Conservation (phyloP, 2,888 invertebrate species). For the Drosophila incognita region DNA sequence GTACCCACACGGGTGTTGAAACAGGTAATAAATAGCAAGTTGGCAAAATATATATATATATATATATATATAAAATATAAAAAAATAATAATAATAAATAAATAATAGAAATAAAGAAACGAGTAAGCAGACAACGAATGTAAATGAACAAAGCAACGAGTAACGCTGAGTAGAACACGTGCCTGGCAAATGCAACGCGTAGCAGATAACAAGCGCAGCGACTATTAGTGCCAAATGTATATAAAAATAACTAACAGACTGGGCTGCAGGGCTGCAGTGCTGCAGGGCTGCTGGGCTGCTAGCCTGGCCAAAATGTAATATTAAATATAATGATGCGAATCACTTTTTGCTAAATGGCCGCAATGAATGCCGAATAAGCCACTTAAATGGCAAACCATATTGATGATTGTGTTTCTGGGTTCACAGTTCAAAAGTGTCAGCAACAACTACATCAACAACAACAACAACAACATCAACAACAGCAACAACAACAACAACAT, state of each 20-base stretch:
- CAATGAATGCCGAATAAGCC: conserved; percentile 11
- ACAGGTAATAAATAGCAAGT: neutral
- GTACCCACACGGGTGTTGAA: neutral
- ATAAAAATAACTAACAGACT: neutral
- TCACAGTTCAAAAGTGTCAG: conserved; percentile 16
- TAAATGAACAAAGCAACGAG: neutral
- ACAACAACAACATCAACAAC: neutral
- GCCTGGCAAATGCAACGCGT: neutral
- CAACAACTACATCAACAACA: neutral
- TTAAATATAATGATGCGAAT: neutral
- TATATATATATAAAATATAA: too few species aligned
- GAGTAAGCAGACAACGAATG: neutral
- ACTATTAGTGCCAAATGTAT: neutral
- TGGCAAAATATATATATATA: too few species aligned
- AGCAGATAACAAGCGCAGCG: neutral
- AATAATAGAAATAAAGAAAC: neutral
- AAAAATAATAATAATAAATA: too few species aligned
- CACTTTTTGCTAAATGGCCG: conserved; percentile 6
- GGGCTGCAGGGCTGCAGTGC: neutral
- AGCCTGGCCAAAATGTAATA: neutral
- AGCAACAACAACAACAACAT: neutral
- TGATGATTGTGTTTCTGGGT: conserved; percentile 3
- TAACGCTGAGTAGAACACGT: neutral
- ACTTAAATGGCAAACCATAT: conserved; percentile 16
- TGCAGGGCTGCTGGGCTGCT: neutral